Evolutionary conservation across 2,797 vertebrate genomes (phyloP).

Genomic region (Psittacula echo): DNA sequence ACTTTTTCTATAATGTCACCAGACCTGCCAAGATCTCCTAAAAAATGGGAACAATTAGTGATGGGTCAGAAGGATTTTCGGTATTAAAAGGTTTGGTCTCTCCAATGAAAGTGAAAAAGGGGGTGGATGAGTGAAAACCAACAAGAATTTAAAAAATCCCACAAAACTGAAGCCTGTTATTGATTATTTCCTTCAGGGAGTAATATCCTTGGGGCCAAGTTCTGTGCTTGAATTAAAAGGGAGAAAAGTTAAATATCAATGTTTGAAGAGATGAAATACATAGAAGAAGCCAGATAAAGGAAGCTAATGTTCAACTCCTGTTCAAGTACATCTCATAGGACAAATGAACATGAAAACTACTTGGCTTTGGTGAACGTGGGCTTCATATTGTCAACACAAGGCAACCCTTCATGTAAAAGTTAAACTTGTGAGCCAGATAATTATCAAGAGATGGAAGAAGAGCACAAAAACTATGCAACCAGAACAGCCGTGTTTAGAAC

Average conservation of each 20-base stretch:
- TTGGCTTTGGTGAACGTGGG: background rate
- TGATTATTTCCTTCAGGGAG: background rate
- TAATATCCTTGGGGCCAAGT: background rate
- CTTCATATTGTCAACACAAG: background rate
- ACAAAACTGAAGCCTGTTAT: background rate
- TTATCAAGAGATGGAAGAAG: background rate
- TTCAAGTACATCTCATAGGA: background rate
- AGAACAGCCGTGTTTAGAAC: background rate
- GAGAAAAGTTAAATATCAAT: background rate
- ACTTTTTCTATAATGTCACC: constrained; percentile 75
- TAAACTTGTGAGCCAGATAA: background rate
- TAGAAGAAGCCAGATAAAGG: background rate
- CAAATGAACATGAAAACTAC: background rate
- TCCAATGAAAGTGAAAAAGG: background rate
- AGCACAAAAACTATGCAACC: background rate
- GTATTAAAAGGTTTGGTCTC: constrained; percentile 57
- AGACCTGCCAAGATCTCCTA: constrained; percentile 74
- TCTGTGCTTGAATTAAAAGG: background rate
- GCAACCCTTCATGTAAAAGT: background rate
- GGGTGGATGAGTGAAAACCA: background rate
- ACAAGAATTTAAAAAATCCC: background rate
- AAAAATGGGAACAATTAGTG: constrained; percentile 77
- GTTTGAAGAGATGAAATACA: background rate
- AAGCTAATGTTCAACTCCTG: background rate
- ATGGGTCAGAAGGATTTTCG: constrained; percentile 61